A percentile compares a stretch with the other conserved stretches of the same genome.
Conservation (phyloP, 2,888 invertebrate species). For the Drosophila anomalata region DNA sequence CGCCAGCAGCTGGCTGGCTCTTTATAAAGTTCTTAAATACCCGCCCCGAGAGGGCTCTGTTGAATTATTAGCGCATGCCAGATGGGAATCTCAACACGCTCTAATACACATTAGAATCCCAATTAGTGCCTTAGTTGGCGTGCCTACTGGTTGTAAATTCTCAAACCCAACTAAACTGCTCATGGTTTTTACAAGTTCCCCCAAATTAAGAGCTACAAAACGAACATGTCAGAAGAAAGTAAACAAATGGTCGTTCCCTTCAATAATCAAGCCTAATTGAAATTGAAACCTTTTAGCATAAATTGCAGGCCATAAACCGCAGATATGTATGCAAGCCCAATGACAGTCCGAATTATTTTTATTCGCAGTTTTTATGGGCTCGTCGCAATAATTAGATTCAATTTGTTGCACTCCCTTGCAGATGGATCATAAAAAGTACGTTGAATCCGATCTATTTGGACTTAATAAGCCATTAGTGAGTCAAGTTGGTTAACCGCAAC, state of each 20-base stretch:
- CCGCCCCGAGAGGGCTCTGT: conserved; percentile 28
- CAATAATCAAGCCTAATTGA: conserved; percentile 16
- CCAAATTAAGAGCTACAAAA: conserved; percentile 14
- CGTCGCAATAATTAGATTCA: conserved; percentile 48
- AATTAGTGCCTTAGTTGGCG: conserved; percentile 54
- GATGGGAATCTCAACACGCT: conserved; percentile 69
- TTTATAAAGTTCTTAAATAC: conserved; percentile 44
- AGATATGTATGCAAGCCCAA: background rate
- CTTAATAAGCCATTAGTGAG: conserved; percentile 77
- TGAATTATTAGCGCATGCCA: conserved; percentile 75
- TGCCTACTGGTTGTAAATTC: conserved; percentile 45
- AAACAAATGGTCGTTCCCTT: conserved; percentile 23
- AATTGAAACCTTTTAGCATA: conserved; percentile 29
- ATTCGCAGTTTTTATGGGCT: conserved; percentile 23
- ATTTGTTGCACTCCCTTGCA: conserved; percentile 66
- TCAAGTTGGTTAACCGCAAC: conserved; percentile 75
- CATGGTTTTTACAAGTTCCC: conserved; percentile 22
- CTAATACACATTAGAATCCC: conserved; percentile 58
- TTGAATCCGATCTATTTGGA: conserved; percentile 72
- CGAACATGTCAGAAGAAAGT: conserved; percentile 17
- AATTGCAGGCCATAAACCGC: conserved; percentile 33
- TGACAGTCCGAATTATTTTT: conserved; percentile 13
- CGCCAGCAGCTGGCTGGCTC: conserved; percentile 14
- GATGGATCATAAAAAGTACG: conserved; percentile 57
- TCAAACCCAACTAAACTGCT: background rate